Percentiles rank a stretch among this genome's conserved stretches.
These are phyloP conservation scores for Herpetotheres cachinnans DNA, from an alignment of 2,113 vertebrate species.

Conservation along the genomic window DNA sequence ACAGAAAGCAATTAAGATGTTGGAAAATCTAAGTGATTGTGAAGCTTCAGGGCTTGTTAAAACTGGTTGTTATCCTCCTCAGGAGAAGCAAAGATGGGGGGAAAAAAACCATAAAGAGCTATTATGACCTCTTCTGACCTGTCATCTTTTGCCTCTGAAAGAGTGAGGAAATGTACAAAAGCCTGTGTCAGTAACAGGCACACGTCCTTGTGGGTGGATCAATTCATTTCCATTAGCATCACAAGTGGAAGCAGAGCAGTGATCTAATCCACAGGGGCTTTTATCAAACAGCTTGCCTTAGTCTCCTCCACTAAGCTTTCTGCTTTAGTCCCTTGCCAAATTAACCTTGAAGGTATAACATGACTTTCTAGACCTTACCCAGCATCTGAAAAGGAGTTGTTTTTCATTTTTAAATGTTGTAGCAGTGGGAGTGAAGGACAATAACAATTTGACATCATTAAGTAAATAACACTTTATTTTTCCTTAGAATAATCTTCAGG, in stretches of 20 bases:
- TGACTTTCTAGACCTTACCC: neutral
- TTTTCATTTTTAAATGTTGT: neutral
- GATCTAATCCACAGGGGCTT: neutral
- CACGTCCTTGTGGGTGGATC: neutral
- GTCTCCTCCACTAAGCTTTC: neutral
- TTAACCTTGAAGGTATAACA: neutral
- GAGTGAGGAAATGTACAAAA: neutral
- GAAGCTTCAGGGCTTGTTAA: neutral
- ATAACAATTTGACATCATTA: neutral
- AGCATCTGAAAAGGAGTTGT: neutral
- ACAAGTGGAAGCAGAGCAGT: neutral
- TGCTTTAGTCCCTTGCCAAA: neutral
- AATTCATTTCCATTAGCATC: neutral
- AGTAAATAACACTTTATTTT: neutral
- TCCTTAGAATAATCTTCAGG: neutral
- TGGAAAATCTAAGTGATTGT: neutral
- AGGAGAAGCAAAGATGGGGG: neutral
- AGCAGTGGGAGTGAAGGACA: neutral
- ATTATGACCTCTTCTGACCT: neutral
- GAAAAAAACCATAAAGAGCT: neutral
- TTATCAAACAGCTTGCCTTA: neutral
- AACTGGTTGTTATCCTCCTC: neutral
- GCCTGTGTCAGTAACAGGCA: neutral
- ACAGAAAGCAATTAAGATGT: neutral
- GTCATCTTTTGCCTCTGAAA: neutral